Evolutionary conservation across 2,888 invertebrate genomes (phyloP), one percentile per base, ranked within the genome.

Genomic region (Drosophila stalkeri): DNA sequence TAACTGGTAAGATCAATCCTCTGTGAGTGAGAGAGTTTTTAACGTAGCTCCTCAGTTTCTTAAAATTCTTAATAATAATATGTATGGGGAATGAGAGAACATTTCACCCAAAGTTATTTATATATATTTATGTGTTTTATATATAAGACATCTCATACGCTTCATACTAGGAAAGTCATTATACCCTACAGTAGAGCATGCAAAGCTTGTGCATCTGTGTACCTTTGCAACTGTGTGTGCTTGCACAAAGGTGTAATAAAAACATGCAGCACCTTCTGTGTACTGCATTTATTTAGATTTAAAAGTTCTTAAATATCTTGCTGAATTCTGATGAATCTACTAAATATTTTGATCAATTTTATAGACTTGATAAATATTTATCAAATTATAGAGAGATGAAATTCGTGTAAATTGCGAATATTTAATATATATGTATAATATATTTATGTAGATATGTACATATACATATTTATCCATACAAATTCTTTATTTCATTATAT

Each of bases 211-310:
- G 14, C 46, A 14, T 7, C 23, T 18, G 11, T 11, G 6, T 9
- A 12, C 14, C 9, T 47, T 27, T 39, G 1, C 41, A 33, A 27
- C 27, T 64, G 0, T 51, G n/a, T 60, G 27, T 27, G 27, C 27
- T 1, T 44, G n/a, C 55, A 72, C 67, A 64, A 61, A 61, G 67
- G 76, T 57, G 72, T 66, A 76, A 57, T 54, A 55, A 66, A 64
- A 76, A 60, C 60, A 72, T 43, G 2, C 46, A 75, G 41, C 60
- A 64, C 43, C 16, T 41, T 70, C 20, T 46, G 31, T 41, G 43
- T 66, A 43, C 31, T 20, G 20, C 52, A 67, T 33, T 63, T 35
- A 39, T 41, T 33, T 63, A 54, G 51, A 61, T 64, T 66, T 57
- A 43, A 72, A 57, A 62, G 43, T 62, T 62, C 9, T 23, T 8